Base-by-base conservation (phyloP, 1,140 invertebrate species). In the Solenopsis invicta region DNA sequence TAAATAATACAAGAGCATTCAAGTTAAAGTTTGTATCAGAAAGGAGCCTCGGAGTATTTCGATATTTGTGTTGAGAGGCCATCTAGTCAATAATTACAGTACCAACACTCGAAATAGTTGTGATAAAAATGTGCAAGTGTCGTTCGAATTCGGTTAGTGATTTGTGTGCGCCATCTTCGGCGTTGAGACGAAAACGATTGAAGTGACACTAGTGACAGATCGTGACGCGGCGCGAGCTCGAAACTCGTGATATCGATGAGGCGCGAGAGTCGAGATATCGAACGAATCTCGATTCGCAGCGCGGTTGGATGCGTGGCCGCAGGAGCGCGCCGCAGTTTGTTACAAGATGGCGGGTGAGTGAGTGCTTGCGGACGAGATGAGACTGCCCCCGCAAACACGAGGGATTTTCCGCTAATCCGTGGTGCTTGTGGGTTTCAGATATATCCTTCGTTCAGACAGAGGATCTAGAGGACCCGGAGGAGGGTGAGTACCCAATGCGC, bases 291-390 rank as follows among this genome's bases (percentile, higher is more conserved):
- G 88, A 90, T 69, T 67, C 21, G 6, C 29, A 13, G 0, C 13
- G 54, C 80, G 76, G 66, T 90, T 92, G 48, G 69, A 37, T 64
- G 77, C 75, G 85, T 90, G 84, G 86, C 91, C 94, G 87, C 84
- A 66, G 90, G 94, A 89, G 92, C 10, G 93, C 94, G 94, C 85
- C 34, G 89, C 89, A 94, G 94, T 95, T 95, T 95, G 95, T 95
- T 95, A 92, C 94, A 95, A 95, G 91, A 95, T 95, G 95, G 95
- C 94, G 94, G 95, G 94, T 95, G 94, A 95, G 95, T 95, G 94
- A 93, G 94, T 95, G 94, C 91, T 92, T 92, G 93, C 91, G 93
- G 92, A 94, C 87, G 92, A 91, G 90, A 94, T 91, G 87, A 94
- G 84, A 13, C 45, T 74, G 87, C 91, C 91, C 91, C 89, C 80